Evolutionary conservation across 2,888 invertebrate genomes (phyloP).

Genomic region (Phaedon cochleariae): DNA sequence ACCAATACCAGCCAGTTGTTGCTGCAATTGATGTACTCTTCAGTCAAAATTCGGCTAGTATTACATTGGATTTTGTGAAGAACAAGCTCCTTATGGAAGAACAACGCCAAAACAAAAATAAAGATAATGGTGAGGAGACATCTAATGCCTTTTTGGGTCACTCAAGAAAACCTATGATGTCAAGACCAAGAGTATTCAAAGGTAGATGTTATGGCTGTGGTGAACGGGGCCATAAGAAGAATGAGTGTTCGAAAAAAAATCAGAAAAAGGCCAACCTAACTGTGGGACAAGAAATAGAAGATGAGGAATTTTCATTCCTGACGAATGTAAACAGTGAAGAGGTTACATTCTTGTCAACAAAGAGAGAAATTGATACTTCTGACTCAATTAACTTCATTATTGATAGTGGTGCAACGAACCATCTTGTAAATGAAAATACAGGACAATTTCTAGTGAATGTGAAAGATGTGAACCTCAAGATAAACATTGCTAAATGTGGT

Average conservation of each 20-base stretch:
- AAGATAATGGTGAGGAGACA: background rate
- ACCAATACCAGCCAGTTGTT: slow-evolving; percentile 19
- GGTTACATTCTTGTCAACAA: slow-evolving; percentile 24
- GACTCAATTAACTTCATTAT: slow-evolving; percentile 37
- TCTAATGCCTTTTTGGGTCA: slow-evolving; percentile 1
- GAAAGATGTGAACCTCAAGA: slow-evolving; percentile 30
- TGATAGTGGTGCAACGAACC: slow-evolving; percentile 37
- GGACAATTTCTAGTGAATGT: slow-evolving; percentile 28
- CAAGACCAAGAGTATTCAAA: slow-evolving; percentile 10
- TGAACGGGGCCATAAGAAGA: slow-evolving; percentile 28
- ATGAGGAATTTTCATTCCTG: slow-evolving; percentile 9
- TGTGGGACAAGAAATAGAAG: background rate
- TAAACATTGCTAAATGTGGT: slow-evolving; percentile 42
- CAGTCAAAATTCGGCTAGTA: slow-evolving; percentile 11
- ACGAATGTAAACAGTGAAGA: slow-evolving; percentile 6
- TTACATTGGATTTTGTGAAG: slow-evolving; percentile 4
- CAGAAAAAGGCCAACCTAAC: slow-evolving; percentile 9
- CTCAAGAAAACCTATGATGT: slow-evolving; percentile 7
- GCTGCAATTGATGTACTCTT: slow-evolving; percentile 28
- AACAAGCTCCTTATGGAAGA: too few relatives aligned
- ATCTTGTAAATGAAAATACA: slow-evolving; percentile 19
- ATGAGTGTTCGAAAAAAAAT: slow-evolving; percentile 21
- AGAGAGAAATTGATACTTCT: background rate
- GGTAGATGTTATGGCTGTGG: slow-evolving; percentile 33
- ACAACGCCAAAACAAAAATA: slow-evolving; percentile 14